A percentile compares a stretch with the other conserved stretches of the same genome.
Conservation (phyloP, 2,113 vertebrate genomes). For the Pontoporia blainvillei region DNA sequence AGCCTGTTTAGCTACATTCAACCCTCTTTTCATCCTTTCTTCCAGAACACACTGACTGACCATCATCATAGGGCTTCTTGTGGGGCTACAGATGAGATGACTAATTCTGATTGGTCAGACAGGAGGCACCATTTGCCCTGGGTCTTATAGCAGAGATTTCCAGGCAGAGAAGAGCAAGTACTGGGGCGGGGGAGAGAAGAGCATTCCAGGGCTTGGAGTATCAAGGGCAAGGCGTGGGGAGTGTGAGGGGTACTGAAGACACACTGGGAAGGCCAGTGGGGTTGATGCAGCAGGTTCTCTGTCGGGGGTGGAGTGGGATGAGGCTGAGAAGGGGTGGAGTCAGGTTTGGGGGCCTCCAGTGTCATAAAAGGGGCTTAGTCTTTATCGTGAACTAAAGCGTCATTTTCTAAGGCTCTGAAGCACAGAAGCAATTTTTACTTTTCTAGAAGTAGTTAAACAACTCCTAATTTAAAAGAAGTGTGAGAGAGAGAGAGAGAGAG, state of each 20-base stretch:
- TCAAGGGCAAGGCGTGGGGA: neutral
- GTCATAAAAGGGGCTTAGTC: neutral
- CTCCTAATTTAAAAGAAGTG: neutral
- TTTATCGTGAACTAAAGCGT: neutral
- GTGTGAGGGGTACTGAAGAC: neutral
- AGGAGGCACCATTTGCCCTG: neutral
- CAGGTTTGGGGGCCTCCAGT: neutral
- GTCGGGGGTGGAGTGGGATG: neutral
- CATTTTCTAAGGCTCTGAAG: neutral
- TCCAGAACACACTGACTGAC: neutral
- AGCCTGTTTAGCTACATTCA: neutral
- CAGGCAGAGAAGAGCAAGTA: neutral
- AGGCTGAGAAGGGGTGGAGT: neutral
- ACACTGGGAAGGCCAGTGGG: neutral
- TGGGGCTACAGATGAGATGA: neutral
- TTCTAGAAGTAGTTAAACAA: neutral
- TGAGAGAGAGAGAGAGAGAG: neutral
- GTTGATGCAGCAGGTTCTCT: neutral
- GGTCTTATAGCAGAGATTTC: neutral
- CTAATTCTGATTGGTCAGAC: neutral
- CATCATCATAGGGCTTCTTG: neutral
- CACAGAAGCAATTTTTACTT: neutral
- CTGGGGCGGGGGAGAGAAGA: neutral
- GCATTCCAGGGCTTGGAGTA: neutral
- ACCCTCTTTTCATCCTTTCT: neutral